These are phyloP conservation scores for Rhopilema esculentum DNA, from an alignment of 30 jellyfish, hydroid and myxozoan species.

Conservation along the genomic window DNA sequence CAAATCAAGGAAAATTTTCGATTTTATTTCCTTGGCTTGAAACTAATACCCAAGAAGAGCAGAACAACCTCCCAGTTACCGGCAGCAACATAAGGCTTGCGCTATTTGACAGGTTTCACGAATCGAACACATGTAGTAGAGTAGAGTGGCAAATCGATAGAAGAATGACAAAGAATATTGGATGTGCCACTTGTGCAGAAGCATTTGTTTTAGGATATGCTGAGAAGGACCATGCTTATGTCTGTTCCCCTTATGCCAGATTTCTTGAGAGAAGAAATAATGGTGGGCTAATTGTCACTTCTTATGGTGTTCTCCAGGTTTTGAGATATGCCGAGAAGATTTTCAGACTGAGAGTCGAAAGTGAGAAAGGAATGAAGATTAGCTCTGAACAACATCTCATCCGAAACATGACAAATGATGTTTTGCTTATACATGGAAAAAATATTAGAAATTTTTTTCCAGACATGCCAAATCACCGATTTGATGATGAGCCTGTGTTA, in stretches of 20 bases:
- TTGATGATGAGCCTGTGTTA: constrained; percentile 6
- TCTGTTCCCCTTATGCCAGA: neutral
- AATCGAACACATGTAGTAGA: neutral
- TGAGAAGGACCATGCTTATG: constrained; percentile 3
- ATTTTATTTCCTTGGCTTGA: constrained; percentile 50
- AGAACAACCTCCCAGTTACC: constrained; percentile 26
- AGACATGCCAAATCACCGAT: constrained; percentile 6
- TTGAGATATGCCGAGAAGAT: constrained; percentile 8
- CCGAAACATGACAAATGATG: neutral
- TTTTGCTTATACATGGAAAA: neutral
- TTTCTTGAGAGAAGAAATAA: neutral
- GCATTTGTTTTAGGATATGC: too few relatives aligned
- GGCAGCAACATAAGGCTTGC: constrained; percentile 41
- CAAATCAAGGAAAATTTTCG: constrained; percentile 1
- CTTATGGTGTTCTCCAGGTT: constrained; percentile 1
- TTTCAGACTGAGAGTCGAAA: constrained; percentile 8
- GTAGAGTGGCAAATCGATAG: constrained; percentile 1
- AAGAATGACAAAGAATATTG: constrained; percentile 6
- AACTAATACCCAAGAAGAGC: neutral
- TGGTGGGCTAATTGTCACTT: neutral
- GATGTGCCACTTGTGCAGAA: neutral
- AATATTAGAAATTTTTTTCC: neutral
- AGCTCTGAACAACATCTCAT: neutral
- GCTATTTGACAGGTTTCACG: constrained; percentile 32
- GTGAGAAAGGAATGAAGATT: neutral